Evolutionary conservation across 2,888 invertebrate genomes (phyloP).

Genomic region (Cinara cedri): DNA sequence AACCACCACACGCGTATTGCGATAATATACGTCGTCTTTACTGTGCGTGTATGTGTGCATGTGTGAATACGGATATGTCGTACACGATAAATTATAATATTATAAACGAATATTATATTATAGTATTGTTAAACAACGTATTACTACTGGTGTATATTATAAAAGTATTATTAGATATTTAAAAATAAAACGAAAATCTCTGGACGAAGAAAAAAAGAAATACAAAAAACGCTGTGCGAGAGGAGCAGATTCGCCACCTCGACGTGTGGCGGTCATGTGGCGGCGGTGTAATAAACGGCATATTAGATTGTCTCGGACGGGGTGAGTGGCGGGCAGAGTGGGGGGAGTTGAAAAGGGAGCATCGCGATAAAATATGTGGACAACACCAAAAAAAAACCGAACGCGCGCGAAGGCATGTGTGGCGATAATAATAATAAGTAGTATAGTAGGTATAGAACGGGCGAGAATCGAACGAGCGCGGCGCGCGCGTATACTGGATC

Average conservation of each 20-base stretch:
- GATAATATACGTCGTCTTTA: too few species aligned
- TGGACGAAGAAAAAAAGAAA: neutral
- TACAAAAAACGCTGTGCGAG: neutral
- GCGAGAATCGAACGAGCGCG: too few species aligned
- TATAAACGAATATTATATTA: neutral
- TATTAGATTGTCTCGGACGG: constrained; percentile 21
- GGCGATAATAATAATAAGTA: too few species aligned
- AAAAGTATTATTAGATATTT: neutral
- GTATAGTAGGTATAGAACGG: too few species aligned
- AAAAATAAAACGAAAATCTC: neutral
- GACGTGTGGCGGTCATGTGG: neutral
- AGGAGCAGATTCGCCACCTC: constrained; percentile 38
- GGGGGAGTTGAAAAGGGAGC: constrained; percentile 49
- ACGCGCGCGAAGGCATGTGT: neutral
- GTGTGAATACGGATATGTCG: too few species aligned
- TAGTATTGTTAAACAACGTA: neutral
- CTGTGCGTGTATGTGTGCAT: too few species aligned
- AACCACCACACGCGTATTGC: neutral
- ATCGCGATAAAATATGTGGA: constrained; percentile 47
- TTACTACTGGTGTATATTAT: neutral
- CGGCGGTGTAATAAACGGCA: constrained; percentile 24
- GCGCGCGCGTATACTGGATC: constrained; percentile 26
- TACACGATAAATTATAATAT: too few species aligned
- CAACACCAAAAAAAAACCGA: constrained; percentile 22
- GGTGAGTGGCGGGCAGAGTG: too few species aligned